Conservation (phyloP, 1,140 invertebrate genomes). For the Lamellibrachia luymesi region DNA sequence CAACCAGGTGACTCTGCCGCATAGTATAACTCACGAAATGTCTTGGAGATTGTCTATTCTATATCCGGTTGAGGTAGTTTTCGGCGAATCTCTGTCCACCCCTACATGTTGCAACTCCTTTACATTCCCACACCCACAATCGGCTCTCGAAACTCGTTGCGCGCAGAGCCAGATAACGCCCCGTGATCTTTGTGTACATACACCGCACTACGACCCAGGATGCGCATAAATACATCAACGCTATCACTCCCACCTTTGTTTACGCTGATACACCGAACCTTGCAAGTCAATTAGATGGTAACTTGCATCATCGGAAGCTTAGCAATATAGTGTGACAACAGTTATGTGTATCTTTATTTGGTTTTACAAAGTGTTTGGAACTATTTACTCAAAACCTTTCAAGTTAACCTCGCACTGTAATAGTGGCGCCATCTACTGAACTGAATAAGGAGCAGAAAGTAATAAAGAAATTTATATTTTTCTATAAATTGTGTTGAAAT, state of each 20-base stretch:
- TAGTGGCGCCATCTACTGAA: background rate
- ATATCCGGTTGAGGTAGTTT: background rate
- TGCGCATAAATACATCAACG: background rate
- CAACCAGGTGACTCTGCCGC: background rate
- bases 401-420: background rate
- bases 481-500: no score
- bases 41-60: background rate
- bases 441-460: background rate
- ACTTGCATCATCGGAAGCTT: background rate
- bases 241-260: background rate
- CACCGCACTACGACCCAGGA: background rate
- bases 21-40: background rate
- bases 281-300: background rate
- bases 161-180: background rate
- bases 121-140: background rate
- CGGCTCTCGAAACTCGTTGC: background rate
- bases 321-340: background rate
- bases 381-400: background rate
- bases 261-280: background rate
- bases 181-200: background rate
- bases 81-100: background rate
- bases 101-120: background rate
- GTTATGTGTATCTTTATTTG: background rate
- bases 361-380: background rate
- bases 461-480: no score